Evolutionary conservation across 2,888 invertebrate genomes (phyloP), one percentile per base, ranked within the genome.

Genomic region (Chrysopilus asiliformis): DNA sequence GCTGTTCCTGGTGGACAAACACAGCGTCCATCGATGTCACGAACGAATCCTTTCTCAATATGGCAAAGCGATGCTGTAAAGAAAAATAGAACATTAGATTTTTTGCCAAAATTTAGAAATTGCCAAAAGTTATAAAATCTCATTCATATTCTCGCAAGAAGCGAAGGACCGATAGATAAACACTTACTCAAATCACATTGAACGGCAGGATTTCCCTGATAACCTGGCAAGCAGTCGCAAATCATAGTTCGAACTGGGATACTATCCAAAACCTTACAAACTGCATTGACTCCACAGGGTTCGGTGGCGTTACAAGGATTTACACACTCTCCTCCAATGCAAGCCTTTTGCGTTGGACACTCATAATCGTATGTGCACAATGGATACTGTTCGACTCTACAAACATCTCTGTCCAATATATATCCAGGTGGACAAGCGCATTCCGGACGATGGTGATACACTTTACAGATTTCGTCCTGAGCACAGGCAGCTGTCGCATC

Each of bases 231-330:
- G 56, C 91, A 91, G 60, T 84, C 81, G 53, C 90, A 91, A 43
- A 84, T 74, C 81, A 90, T 83, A 7, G 89, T 89, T 53, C 83
- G 72, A 1, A 90, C 79, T 8, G 89, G 86, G 33, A 76, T 66
- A 0, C 89, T 86, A 53, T 89, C 81, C 20, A 83, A 64, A 3
- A 85, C 79, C 42, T 72, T 76, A 53, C 89, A 89, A 40, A 74
- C 68, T 0, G 86, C 79, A 53, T 86, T 85, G 2, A 72, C 69
- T 6, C 84, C 86, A 53, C 90, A 91, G 1, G 38, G 38, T 47
- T 75, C 69, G 3, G 79, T 79, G 32, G 74, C 74, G 29, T 68
- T 67, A 55, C 91, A 91, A 9, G 90, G 87, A 58, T 90, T 82
- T 5, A 81, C 73, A 54, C 91, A 91, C 51, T 79, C 75, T 9